Base-by-base conservation (phyloP, 1,140 invertebrate genomes). In the Cydia pomonella region DNA sequence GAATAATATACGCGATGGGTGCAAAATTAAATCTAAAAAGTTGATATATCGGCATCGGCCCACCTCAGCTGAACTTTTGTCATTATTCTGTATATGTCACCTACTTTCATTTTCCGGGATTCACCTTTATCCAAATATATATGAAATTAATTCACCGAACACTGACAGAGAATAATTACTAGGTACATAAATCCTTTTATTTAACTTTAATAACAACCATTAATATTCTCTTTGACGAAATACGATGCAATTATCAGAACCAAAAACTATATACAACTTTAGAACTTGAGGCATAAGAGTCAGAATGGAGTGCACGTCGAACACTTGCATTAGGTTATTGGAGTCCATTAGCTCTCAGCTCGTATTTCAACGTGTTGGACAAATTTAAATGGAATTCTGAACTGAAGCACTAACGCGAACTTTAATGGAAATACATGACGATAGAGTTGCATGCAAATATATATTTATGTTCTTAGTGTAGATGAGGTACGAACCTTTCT, bases 341-440 rank as follows among this genome's bases (percentile, higher is more conserved):
- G 44, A 47, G 44, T 47, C 44, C 44, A 47, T 47, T 47, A 47
- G 44, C 44, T 47, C 44, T 47, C 44, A 16, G 44, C 13, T 16
- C 44, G 44, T 47, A 47, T 47, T 47, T 47, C 44, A 47, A 47
- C 44, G 44, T 47, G 44, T 47, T 47, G 44, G 44, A 47, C 44
- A 47, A 47, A 47, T 47, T 47, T 47, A 16, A 47, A 47, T 47
- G 44, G 44, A 47, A 47, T 47, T 47, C 44, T 47, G 44, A 47
- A 47, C 44, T 47, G 16, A 13, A 16, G 44, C 9, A 7, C 44
- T 47, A 16, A 47, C 44, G 4, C 1, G 12, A 47, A 47, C 44
- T 47, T 47, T 47, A 47, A 47, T 47, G 16, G 44, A 3, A 47
- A 47, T 47, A 47, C 16, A 47, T 47, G 44, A 47, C 44, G 33